Conservation (phyloP, 2,797 vertebrate species). For the Paedocypris micromegethes region DNA sequence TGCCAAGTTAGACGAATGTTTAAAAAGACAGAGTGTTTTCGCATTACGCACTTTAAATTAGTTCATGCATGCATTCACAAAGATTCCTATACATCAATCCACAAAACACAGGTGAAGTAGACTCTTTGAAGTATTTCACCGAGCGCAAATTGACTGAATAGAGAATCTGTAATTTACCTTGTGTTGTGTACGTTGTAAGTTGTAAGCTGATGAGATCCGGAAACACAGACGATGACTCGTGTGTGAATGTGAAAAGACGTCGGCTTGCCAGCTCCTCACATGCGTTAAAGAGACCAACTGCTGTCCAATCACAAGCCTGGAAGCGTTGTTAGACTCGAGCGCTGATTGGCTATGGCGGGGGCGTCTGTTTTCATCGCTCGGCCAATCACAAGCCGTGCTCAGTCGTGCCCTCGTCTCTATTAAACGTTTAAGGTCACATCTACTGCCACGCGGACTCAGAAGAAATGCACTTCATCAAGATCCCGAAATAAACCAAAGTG, state of each 20-base stretch:
- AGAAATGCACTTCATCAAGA: not conserved
- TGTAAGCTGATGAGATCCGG: not conserved
- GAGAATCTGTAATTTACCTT: too few relatives aligned
- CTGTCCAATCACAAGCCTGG: slow-evolving; percentile 28
- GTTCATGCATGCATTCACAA: too few relatives aligned
- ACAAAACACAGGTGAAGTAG: too few relatives aligned
- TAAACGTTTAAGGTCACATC: not conserved
- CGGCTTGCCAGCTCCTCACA: slow-evolving; percentile 12
- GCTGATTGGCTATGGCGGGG: slow-evolving; percentile 43
- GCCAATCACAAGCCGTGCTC: slow-evolving; percentile 34
- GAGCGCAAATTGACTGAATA: too few relatives aligned
- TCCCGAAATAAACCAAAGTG: too few relatives aligned
- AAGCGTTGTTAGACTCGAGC: slow-evolving; percentile 13
- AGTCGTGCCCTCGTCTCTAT: slow-evolving; percentile 45
- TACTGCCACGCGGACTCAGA: too few relatives aligned
- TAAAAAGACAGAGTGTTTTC: too few relatives aligned
- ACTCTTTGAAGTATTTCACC: too few relatives aligned
- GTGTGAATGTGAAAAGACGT: not conserved
- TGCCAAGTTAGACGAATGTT: too few relatives aligned
- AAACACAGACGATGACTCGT: slow-evolving; percentile 7
- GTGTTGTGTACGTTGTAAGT: not conserved
- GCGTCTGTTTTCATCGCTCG: slow-evolving; percentile 5
- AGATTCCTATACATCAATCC: too few relatives aligned
- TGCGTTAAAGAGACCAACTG: slow-evolving; percentile 28
- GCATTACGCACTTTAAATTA: too few relatives aligned